Evolutionary conservation across 2,888 invertebrate species (phyloP), one percentile per base, ranked within the genome.

Genomic region (Hartigia nigra): DNA sequence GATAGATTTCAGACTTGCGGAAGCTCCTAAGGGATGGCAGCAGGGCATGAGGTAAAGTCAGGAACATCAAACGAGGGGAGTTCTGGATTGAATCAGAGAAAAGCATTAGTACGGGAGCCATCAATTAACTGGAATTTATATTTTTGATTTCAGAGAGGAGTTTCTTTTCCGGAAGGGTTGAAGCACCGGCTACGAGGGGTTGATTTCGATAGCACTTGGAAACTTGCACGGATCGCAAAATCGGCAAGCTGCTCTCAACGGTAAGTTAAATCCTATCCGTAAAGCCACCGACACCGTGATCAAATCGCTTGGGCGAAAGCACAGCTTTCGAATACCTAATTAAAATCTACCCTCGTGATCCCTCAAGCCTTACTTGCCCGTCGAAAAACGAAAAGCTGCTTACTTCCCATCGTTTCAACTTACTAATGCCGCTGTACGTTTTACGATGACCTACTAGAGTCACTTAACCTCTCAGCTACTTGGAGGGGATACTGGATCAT

Each of bases 121-220:
- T 34, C 72, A 72, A 72, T 75, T 75, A 36, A 75, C n/a, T 75
- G 34, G 75, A 23, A 75, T 75, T 75, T 75, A 75, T 75, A 75
- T 75, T 75, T 75, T 75, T 75, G 35, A 75, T 75, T 75, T 75
- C 75, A 75, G 75, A n/a, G 39, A 55, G 55, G 23, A 55, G 5
- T 23, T 55, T 55, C 55, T 23, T 55, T 23, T 55, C 23, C 1
- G 55, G 9, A 55, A 55, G 55, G 55, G 55, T 55, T 55, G 3
- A 55, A 23, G 72, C 72, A 72, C n/a, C 32, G 72, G 72, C 34
- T 72, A 55, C 55, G 9, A 55, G 55, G 55, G 23, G 23, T 55
- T 55, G 23, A 72, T 31, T 72, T 72, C 12, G 31, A 32, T 31
- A 72, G 23, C 34, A 72, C 72, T 72, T 34, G 72, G 55, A 23